These are phyloP conservation scores for Rostratula benghalensis DNA, from an alignment of 2,113 vertebrate genomes.

Conservation along the genomic window DNA sequence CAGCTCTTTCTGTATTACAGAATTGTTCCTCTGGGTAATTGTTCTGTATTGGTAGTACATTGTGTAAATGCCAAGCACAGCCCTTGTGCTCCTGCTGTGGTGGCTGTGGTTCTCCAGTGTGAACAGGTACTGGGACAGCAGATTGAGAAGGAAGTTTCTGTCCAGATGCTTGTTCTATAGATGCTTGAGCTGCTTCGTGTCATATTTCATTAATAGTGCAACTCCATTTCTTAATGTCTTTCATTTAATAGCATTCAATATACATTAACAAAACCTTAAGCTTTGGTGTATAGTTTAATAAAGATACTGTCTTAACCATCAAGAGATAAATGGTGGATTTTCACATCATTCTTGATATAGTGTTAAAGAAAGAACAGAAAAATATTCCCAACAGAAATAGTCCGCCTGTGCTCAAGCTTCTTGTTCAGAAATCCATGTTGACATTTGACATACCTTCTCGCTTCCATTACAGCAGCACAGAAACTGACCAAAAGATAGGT, in stretches of 20 bases:
- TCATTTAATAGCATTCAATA: not conserved
- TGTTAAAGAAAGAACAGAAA: not conserved
- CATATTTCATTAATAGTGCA: not conserved
- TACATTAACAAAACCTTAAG: not conserved
- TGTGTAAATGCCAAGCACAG: not conserved
- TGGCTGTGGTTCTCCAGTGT: not conserved
- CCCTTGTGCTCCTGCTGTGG: not conserved
- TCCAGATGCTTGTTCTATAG: not conserved
- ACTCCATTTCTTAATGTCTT: not conserved
- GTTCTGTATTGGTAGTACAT: accelerated
- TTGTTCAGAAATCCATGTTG: not conserved
- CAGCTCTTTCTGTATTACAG: not conserved
- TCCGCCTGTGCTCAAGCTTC: not conserved
- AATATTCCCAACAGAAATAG: not conserved
- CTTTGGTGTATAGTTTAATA: conserved; percentile 8
- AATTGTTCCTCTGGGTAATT: not conserved
- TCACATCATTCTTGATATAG: not conserved
- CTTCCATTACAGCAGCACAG: not conserved
- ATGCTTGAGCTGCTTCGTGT: not conserved
- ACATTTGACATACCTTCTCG: not conserved
- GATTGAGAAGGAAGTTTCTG: not conserved
- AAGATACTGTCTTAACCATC: conserved; percentile 16
- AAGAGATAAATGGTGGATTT: not conserved
- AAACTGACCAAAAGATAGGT: not conserved
- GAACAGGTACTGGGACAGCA: not conserved